Conservation (phyloP, 2,888 invertebrate genomes). For the Coecobrya sp. region DNA sequence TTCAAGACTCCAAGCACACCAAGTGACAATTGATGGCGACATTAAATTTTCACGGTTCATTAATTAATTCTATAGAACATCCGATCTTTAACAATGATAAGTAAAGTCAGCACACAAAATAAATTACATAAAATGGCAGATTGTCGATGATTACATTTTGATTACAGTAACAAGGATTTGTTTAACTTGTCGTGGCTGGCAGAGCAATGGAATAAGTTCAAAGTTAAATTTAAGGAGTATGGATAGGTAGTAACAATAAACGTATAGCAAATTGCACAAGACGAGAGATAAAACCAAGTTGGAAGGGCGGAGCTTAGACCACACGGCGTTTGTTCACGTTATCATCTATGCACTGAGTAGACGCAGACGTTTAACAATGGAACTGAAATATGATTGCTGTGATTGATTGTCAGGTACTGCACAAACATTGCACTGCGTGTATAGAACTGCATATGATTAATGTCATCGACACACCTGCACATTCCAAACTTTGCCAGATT, state of each 20-base stretch:
- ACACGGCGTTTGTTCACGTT: not conserved
- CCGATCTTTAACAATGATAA: not conserved
- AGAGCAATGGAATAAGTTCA: not conserved
- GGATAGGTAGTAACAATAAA: not conserved
- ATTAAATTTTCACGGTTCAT: not conserved
- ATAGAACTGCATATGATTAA: not conserved
- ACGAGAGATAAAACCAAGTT: not conserved
- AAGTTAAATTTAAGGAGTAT: too few relatives aligned
- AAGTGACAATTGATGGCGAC: not conserved
- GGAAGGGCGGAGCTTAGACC: not conserved
- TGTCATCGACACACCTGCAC: not conserved
- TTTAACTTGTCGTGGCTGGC: not conserved
- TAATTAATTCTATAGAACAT: not conserved
- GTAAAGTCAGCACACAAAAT: not conserved
- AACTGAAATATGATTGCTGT: not conserved
- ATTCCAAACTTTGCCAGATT: not conserved
- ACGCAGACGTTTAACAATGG: not conserved
- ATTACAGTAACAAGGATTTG: too few relatives aligned
- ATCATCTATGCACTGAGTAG: not conserved
- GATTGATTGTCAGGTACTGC: conserved; percentile 23
- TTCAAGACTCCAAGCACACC: not conserved
- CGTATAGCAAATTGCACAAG: not conserved
- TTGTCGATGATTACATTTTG: too few relatives aligned
- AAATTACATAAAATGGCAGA: too few relatives aligned
- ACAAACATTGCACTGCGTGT: not conserved